Evolutionary conservation across 2,888 invertebrate species (phyloP).

Genomic region (Leptura quadrifasciata): DNA sequence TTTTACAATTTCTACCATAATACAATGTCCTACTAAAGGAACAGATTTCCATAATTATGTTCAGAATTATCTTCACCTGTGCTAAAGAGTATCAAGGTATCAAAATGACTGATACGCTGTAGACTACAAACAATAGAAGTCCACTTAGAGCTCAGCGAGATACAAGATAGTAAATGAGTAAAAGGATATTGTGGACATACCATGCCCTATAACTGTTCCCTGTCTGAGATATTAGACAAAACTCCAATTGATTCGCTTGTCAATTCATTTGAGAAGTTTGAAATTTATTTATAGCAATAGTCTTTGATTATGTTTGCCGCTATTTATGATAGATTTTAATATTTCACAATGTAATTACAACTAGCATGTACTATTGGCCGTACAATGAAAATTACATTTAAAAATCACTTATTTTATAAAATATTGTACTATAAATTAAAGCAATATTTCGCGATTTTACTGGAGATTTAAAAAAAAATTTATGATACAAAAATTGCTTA

Average conservation of each 20-base stretch:
- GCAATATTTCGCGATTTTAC: no score
- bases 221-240: slow-evolving; percentile 12
- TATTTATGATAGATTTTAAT: neutral
- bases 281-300: neutral
- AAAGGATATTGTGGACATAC: neutral
- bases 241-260: slow-evolving; percentile 8
- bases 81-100: neutral
- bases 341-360: neutral
- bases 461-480: no score
- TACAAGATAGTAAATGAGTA: slow-evolving; percentile 5
- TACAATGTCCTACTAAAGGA: neutral
- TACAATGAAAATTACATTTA: no score
- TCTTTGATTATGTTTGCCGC: slow-evolving; percentile 13
- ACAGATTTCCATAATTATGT: neutral
- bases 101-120: slow-evolving; percentile 9
- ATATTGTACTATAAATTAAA: no score
- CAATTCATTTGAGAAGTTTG: neutral
- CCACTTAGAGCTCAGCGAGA: slow-evolving; percentile 19
- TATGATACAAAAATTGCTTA: no score
- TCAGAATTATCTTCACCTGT: slow-evolving; percentile 8
- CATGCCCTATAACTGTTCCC: slow-evolving; percentile 12
- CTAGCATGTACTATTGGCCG: neutral
- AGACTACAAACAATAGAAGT: slow-evolving; percentile 22
- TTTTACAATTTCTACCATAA: no score
- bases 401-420: no score